Conservation (phyloP, 2,113 vertebrate genomes). For the Amblyopsis rosae region DNA sequence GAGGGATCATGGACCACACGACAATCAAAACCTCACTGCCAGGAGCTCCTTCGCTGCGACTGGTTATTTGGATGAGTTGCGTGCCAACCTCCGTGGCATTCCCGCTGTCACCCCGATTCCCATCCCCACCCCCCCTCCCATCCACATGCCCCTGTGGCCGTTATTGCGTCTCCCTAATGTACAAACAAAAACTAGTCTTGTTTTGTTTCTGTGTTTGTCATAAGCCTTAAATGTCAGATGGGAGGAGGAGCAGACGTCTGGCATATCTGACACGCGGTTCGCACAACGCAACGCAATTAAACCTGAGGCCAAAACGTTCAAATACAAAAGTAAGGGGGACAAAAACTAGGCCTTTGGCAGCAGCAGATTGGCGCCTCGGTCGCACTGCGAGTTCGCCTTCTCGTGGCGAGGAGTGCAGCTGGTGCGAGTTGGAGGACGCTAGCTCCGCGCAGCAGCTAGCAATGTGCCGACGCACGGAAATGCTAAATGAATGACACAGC, state of each 20-base stretch:
- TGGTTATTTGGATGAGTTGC: too few relatives aligned
- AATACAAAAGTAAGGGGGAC: not conserved
- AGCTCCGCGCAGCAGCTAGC: too few relatives aligned
- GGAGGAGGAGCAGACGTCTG: conserved; percentile 50
- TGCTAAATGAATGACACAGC: too few relatives aligned
- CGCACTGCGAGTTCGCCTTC: not conserved
- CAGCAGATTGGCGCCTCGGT: conserved; percentile 44
- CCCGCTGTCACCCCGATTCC: too few relatives aligned
- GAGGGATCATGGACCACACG: too few relatives aligned
- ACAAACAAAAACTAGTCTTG: too few relatives aligned
- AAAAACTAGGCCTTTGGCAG: conserved; percentile 24
- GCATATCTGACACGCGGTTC: conserved; percentile 55
- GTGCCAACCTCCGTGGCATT: too few relatives aligned
- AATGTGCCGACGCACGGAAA: too few relatives aligned
- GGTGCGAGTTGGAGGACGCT: too few relatives aligned
- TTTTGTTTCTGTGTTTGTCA: conserved; percentile 8
- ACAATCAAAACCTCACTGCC: too few relatives aligned
- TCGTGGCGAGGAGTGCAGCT: too few relatives aligned
- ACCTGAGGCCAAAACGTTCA: conserved; percentile 34
- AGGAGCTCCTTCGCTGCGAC: too few relatives aligned
- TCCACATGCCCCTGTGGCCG: not conserved
- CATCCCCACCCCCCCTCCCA: not conserved
- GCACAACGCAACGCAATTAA: conserved; percentile 54
- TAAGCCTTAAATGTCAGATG: conserved; percentile 59
- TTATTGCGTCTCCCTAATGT: conserved; percentile 26